Conservation (phyloP, 2,113 vertebrate genomes). For the Ptilonorhynchus violaceus region DNA sequence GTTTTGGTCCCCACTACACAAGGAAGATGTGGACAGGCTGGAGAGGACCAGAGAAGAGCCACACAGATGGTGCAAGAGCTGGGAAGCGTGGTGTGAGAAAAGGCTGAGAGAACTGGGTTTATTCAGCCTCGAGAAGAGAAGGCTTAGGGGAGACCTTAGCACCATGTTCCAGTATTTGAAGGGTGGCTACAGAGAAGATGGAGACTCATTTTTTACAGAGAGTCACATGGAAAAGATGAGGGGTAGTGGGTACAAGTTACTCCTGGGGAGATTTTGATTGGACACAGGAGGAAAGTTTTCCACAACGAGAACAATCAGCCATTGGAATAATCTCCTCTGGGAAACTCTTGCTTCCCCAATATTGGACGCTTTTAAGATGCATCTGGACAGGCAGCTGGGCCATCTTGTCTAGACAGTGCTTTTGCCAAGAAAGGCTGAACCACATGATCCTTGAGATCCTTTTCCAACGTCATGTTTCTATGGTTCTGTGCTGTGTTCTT, state of each 20-base stretch:
- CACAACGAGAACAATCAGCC: neutral
- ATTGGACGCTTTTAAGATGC: neutral
- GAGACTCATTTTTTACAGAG: neutral
- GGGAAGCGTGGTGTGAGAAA: neutral
- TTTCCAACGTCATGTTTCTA: fast-evolving
- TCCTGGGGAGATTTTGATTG: neutral
- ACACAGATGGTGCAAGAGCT: neutral
- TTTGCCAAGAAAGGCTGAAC: neutral
- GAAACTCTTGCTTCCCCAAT: neutral
- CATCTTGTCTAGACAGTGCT: neutral
- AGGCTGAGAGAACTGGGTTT: neutral
- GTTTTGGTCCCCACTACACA: neutral
- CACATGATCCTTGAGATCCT: neutral
- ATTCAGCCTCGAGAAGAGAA: neutral
- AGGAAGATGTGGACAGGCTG: neutral
- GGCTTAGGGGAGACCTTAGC: neutral
- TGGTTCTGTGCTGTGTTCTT: neutral
- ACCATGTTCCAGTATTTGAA: neutral
- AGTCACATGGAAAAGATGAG: neutral
- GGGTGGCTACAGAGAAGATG: no score
- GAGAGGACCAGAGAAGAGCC: neutral
- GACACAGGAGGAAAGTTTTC: neutral
- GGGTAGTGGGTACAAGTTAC: neutral
- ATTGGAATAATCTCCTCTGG: neutral
- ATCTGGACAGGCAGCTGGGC: neutral